These are phyloP conservation scores for Chloroclystis v-ata DNA, from an alignment of 2,888 invertebrate species.

Conservation along the genomic window DNA sequence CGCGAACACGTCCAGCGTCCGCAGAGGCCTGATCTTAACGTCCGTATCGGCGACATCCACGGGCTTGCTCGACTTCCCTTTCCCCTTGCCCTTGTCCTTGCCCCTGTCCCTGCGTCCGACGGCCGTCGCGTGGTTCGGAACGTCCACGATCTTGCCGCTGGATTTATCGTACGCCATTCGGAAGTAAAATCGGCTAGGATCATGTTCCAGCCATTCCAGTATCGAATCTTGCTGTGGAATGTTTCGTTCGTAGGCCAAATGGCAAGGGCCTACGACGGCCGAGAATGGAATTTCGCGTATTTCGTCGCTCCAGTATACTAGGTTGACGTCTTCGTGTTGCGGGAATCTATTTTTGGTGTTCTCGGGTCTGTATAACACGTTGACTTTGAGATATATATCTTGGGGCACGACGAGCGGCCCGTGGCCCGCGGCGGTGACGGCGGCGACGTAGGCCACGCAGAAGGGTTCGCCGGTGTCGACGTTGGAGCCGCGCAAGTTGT, in stretches of 20 bases:
- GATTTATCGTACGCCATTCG: slow-evolving; percentile 80
- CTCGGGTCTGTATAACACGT: slow-evolving; percentile 86
- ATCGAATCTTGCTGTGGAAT: slow-evolving; percentile 66
- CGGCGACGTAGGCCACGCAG: slow-evolving; percentile 82
- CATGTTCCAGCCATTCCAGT: slow-evolving; percentile 80
- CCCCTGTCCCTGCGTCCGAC: slow-evolving; percentile 80
- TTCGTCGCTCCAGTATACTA: slow-evolving; percentile 88
- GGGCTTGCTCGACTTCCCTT: slow-evolving; percentile 69
- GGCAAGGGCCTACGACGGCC: slow-evolving; percentile 83
- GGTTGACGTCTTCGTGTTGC: slow-evolving; percentile 83
- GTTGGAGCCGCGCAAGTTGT: slow-evolving; percentile 84
- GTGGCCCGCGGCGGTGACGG: slow-evolving; percentile 77
- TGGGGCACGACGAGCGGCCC: slow-evolving; percentile 72
- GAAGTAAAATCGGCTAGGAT: slow-evolving; percentile 86
- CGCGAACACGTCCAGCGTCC: slow-evolving; percentile 89
- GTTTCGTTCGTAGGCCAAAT: slow-evolving; percentile 81
- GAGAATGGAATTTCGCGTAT: slow-evolving; percentile 79
- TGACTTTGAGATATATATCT: slow-evolving; percentile 81
- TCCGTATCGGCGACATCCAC: slow-evolving; percentile 40
- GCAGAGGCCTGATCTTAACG: slow-evolving; percentile 70
- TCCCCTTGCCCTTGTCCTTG: slow-evolving; percentile 66
- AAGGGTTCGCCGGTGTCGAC: slow-evolving; percentile 86
- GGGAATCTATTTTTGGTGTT: slow-evolving; percentile 81
- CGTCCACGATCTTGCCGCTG: slow-evolving; percentile 77
- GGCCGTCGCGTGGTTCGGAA: slow-evolving; percentile 77